These are phyloP conservation scores for Prosapia bicincta DNA, from an alignment of 2,888 invertebrate species.

Conservation along the genomic window DNA sequence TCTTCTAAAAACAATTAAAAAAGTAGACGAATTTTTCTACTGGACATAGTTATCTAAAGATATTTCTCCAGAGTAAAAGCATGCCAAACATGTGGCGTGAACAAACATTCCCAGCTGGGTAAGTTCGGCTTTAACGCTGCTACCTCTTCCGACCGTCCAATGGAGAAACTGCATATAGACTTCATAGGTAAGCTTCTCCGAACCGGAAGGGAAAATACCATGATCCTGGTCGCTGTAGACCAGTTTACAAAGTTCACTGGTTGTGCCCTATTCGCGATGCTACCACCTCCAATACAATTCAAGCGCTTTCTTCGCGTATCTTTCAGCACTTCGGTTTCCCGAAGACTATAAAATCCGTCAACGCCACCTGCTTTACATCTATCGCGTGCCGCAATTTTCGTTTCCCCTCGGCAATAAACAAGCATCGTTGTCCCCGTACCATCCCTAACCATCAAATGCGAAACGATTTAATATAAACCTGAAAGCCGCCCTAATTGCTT, in stretches of 20 bases:
- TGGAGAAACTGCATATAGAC: no score
- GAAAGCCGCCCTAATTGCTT: conserved; percentile 6
- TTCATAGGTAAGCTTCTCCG: conserved; percentile 3
- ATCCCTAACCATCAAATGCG: conserved; percentile 11
- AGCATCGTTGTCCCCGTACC: conserved; percentile 2
- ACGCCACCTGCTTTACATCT: conserved; percentile 10
- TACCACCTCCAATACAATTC: not conserved
- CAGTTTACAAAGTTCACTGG: conserved; percentile 8
- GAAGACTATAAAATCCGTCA: conserved; percentile 11
- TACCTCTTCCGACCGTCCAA: no score
- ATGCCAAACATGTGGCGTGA: conserved; percentile 6
- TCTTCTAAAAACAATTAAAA: not conserved
- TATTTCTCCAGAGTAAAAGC: not conserved
- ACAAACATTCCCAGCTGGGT: conserved; percentile 13
- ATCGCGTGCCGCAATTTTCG: conserved; percentile 5
- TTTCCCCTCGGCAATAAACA: conserved; percentile 8
- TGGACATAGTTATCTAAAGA: conserved; percentile 6
- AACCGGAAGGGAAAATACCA: conserved; percentile 5
- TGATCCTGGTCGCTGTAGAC: conserved; percentile 3
- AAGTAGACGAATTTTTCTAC: not conserved
- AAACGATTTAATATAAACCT: conserved; percentile 9
- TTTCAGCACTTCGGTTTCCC: conserved; percentile 14
- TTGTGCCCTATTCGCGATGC: conserved; percentile 5
- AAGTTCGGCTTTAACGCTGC: conserved; percentile 4
- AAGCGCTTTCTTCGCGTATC: not conserved